Conservation (phyloP, 2,888 invertebrate genomes). For the Leucania comma region DNA sequence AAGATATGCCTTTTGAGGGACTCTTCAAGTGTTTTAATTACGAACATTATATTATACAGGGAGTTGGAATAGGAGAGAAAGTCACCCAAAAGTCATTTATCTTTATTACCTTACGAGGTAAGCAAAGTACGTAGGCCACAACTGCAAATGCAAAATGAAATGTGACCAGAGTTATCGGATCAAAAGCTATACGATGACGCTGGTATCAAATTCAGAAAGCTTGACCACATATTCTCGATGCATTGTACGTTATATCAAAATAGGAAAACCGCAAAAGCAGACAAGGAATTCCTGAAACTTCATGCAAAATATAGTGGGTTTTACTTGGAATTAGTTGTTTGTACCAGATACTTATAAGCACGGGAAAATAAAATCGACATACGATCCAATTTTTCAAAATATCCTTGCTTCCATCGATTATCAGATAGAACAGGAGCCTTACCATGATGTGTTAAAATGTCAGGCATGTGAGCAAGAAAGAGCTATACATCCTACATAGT, state of each 20-base stretch:
- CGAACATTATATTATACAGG: slow-evolving; percentile 41
- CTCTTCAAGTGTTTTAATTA: slow-evolving; percentile 64
- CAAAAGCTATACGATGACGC: neutral
- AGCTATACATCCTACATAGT: too few relatives aligned
- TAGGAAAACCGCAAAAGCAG: neutral
- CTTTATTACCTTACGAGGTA: slow-evolving; percentile 36
- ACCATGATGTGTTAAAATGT: too few relatives aligned
- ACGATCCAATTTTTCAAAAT: too few relatives aligned
- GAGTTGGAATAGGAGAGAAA: slow-evolving; percentile 62
- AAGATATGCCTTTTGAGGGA: slow-evolving; percentile 79
- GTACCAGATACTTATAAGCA: neutral
- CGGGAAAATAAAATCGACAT: neutral
- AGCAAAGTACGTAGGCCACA: neutral
- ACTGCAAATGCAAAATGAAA: neutral
- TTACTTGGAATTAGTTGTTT: neutral
- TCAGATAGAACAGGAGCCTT: too few relatives aligned
- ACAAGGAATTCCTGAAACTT: slow-evolving; percentile 4
- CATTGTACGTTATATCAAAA: neutral
- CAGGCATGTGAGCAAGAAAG: too few relatives aligned
- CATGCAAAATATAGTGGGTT: neutral
- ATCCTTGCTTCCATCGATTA: too few relatives aligned
- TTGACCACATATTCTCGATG: neutral
- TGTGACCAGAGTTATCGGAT: neutral
- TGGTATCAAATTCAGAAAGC: neutral
- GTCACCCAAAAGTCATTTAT: slow-evolving; percentile 38